Base-by-base conservation (phyloP, 30 jellyfish, hydroid and myxozoan genomes). In the Cassiopea andromeda region DNA sequence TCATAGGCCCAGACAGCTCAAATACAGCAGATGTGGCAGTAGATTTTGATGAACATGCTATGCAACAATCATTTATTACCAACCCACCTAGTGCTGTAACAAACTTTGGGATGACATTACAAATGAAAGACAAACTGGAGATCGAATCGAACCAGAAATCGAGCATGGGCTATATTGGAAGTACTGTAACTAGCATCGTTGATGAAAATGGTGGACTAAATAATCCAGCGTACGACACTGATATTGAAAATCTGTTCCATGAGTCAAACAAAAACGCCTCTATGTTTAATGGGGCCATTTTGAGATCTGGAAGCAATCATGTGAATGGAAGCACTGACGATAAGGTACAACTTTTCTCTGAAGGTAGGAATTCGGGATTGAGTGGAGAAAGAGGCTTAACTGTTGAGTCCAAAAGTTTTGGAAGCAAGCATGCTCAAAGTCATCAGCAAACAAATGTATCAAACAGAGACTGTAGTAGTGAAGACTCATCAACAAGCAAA, bases 161-260 rank as follows among this genome's bases (percentile, higher is more conserved):
- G n/a, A 43, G 57, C 38, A 9, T 38, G 38, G 15, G 18, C 15
- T 10, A 70, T 1, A 8, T 50, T 70, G 54, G 54, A 6, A 15
- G 2, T 8, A 19, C 1, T 69, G 59, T 69, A 77, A 0, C 86
- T 14, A 13, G 17, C 46, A 69, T 49, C 3, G 8, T 46, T 44
- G 71, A 75, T 46, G 84, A 43, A 47, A 16, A 44, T 15, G 46
- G 74, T 48, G 86, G 86, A 50, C 18, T 49, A 4, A 48, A 38
- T 12, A 77, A 77, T 77, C 17, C 54, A 8, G 86, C 73, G 27
- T 77, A 2, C n/a, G 86, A 77, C 1, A 45, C 74, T 2, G 86
- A 77, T 49, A 74, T 47, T 10, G 73, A 19, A 2, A 59, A 4
- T 14, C 9, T 47, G 8, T 1, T 47, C n/a, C 59, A 58, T 1